Conservation (phyloP, 1,140 invertebrate species). For the Nasonia giraulti region DNA sequence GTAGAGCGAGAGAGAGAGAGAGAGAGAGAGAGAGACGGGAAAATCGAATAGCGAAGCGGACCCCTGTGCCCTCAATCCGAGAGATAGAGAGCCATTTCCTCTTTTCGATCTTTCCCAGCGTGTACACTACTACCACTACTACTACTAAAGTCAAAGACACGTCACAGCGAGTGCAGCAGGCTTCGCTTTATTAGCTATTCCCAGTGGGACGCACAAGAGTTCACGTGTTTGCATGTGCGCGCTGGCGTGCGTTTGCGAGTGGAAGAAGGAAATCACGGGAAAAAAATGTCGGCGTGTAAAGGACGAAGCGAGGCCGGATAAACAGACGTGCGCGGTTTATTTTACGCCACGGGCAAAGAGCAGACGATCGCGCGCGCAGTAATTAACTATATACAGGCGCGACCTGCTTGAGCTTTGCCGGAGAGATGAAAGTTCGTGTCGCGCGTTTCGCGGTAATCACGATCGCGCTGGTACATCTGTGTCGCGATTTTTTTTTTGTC, state of each 20-base stretch:
- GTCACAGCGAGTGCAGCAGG: neutral
- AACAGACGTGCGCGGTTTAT: neutral
- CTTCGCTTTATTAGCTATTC: slow-evolving; percentile 63
- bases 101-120: neutral
- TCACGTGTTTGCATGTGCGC: neutral
- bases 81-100: neutral
- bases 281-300: neutral
- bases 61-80: too few relatives aligned
- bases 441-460: too few relatives aligned
- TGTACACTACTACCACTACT: neutral
- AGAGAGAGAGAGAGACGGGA: neutral
- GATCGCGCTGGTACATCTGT: too few relatives aligned
- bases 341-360: neutral
- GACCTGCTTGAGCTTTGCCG: too few relatives aligned
- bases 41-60: neutral
- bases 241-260: neutral
- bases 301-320: too few relatives aligned
- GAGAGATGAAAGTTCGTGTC: too few relatives aligned
- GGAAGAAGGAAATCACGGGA: neutral
- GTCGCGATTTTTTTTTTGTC: too few relatives aligned
- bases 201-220: slow-evolving; percentile 51
- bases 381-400: too few relatives aligned
- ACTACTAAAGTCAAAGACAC: neutral
- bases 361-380: too few relatives aligned
- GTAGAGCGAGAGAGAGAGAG: too few relatives aligned